Percentiles rank a stretch among this genome's conserved stretches.
Evolutionary conservation across 2,797 vertebrate genomes (phyloP).

Genomic region (Neostethus bicornis): DNA sequence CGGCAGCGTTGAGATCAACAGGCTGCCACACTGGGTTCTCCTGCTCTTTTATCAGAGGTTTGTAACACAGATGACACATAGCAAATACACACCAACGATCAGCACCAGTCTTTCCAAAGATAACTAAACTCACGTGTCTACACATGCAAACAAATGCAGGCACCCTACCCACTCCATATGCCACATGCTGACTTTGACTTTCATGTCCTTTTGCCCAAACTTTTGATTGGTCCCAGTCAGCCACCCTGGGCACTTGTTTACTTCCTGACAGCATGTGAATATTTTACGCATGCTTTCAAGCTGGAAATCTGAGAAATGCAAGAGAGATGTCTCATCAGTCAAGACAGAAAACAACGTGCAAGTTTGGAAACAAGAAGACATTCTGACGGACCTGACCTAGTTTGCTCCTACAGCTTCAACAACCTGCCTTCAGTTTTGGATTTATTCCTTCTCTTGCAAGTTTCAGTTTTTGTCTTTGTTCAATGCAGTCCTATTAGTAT

Average conservation of each 20-base stretch:
- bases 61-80: conserved; percentile 21
- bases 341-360: conserved; percentile 58
- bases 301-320: conserved; percentile 50
- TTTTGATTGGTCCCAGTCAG: conserved; percentile 76
- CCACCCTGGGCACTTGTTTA: conserved; percentile 72
- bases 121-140: conserved; percentile 5
- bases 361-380: conserved; percentile 25
- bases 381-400: conserved; percentile 10
- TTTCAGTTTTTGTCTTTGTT: conserved; percentile 10
- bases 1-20: conserved; percentile 26
- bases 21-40: background rate
- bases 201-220: conserved; percentile 59
- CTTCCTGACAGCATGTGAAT: conserved; percentile 72
- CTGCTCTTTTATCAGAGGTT: conserved; percentile 42
- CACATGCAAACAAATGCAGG: conserved; percentile 27
- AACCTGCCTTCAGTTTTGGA: conserved; percentile 4
- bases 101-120: conserved; percentile 2
- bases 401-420: conserved; percentile 22
- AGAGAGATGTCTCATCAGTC: conserved; percentile 54
- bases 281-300: conserved; percentile 73
- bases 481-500: conserved; percentile 3
- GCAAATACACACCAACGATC: conserved; percentile 11
- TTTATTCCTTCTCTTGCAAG: conserved; percentile 4
- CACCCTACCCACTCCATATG: conserved; percentile 18
- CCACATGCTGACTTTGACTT: conserved; percentile 53